phyloP scores from a whole-genome alignment of 2,888 invertebrate species.

The Oxyteleia sp. region DNA sequence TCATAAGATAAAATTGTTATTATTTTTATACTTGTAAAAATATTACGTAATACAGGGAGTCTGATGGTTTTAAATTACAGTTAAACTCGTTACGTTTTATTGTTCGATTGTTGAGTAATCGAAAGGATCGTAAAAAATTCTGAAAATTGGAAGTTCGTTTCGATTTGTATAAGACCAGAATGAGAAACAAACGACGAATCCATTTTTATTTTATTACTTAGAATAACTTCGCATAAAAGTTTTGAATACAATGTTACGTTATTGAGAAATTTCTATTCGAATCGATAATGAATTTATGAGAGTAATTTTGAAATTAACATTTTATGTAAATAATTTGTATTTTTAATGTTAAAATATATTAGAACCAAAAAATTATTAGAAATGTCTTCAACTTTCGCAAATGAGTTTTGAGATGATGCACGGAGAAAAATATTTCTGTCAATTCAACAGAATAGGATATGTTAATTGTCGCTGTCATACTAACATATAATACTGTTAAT shows the following conservation, averaged over 20 bases:
- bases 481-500: no score
- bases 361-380: no score
- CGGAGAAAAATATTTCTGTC: no score
- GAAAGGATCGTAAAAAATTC: slow-evolving; percentile 32
- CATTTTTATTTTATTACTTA: slow-evolving; percentile 28
- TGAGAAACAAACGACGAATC: slow-evolving; percentile 36
- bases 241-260: slow-evolving; percentile 8
- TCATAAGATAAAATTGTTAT: slow-evolving; percentile 15
- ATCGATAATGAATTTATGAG: no score
- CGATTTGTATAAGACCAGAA: neutral
- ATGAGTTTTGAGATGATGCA: no score
- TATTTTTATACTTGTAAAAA: slow-evolving; percentile 15
- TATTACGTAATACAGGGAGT: neutral
- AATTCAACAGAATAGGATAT: no score
- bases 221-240: slow-evolving; percentile 21
- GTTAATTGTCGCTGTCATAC: no score
- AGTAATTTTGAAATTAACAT: no score
- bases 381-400: no score
- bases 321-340: no score
- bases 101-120: slow-evolving; percentile 35
- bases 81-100: slow-evolving; percentile 36
- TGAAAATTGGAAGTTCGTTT: slow-evolving; percentile 19
- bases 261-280: neutral
- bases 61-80: slow-evolving; percentile 23
- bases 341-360: no score